phyloP scores from a whole-genome alignment of 2,797 vertebrate species.

The Coccyzus lansbergi region DNA sequence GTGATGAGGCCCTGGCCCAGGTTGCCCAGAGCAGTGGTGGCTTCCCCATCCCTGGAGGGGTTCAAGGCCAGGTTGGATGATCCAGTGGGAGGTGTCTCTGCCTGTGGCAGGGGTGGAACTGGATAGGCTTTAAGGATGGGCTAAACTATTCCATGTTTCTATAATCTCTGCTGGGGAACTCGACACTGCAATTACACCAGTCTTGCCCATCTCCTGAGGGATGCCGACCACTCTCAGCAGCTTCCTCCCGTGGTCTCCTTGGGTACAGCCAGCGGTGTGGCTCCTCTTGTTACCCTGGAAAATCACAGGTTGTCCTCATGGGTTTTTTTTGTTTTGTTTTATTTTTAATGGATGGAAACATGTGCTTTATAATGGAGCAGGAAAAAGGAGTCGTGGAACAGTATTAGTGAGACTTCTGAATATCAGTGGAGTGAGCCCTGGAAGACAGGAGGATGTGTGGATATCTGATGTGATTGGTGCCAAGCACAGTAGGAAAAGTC shows the following conservation, averaged over 20 bases:
- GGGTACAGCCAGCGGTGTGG: background rate
- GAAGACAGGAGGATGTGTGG: background rate
- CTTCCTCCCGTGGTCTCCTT: background rate
- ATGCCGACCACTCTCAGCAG: background rate
- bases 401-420: background rate
- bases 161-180: background rate
- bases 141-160: too few species aligned
- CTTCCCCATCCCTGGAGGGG: too few species aligned
- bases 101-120: too few species aligned
- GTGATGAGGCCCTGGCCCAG: too few species aligned
- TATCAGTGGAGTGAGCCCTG: background rate
- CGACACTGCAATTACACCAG: background rate
- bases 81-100: too few species aligned
- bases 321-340: background rate
- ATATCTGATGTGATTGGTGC: background rate
- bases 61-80: too few species aligned
- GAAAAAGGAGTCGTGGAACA: background rate
- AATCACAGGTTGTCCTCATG: background rate
- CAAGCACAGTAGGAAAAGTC: background rate
- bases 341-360: background rate
- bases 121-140: too few species aligned
- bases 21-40: too few species aligned
- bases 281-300: background rate
- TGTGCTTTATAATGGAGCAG: background rate
- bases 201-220: background rate